These are phyloP conservation scores for Cerastoderma edule DNA, from an alignment of 2,888 invertebrate species.

Conservation along the genomic window DNA sequence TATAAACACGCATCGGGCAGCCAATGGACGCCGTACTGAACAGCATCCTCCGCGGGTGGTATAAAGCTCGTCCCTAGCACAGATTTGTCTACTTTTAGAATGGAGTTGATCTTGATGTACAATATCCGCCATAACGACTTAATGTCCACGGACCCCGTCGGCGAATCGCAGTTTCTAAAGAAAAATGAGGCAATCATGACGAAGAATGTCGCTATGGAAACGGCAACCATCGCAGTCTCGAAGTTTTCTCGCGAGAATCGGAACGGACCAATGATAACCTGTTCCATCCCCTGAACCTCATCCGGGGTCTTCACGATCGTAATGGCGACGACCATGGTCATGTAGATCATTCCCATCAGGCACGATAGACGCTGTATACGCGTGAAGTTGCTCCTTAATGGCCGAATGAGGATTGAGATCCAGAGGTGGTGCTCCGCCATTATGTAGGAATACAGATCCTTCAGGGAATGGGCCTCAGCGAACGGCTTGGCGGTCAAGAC, in stretches of 20 bases:
- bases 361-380: conserved; percentile 77
- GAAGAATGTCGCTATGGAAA: conserved; percentile 79
- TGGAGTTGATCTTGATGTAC: conserved; percentile 44
- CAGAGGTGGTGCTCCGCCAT: conserved; percentile 84
- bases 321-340: conserved; percentile 74
- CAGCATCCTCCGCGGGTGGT: conserved; percentile 50
- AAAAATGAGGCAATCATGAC: conserved; percentile 77
- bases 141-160: conserved; percentile 25
- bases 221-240: conserved; percentile 64
- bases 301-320: conserved; percentile 65
- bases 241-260: conserved; percentile 67
- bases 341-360: conserved; percentile 68
- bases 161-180: conserved; percentile 63
- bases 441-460: conserved; percentile 81
- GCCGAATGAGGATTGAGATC: conserved; percentile 84
- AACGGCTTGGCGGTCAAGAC: conserved; percentile 81
- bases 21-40: conserved; percentile 44
- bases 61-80: conserved; percentile 36
- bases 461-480: conserved; percentile 81
- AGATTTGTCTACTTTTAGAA: conserved; percentile 39
- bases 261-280: conserved; percentile 36
- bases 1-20: conserved; percentile 62
- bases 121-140: conserved; percentile 33
- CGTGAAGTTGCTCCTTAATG: conserved; percentile 83
- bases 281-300: conserved; percentile 6